Base-by-base conservation (phyloP, 2,797 vertebrate species). In the Xenops minutus region DNA sequence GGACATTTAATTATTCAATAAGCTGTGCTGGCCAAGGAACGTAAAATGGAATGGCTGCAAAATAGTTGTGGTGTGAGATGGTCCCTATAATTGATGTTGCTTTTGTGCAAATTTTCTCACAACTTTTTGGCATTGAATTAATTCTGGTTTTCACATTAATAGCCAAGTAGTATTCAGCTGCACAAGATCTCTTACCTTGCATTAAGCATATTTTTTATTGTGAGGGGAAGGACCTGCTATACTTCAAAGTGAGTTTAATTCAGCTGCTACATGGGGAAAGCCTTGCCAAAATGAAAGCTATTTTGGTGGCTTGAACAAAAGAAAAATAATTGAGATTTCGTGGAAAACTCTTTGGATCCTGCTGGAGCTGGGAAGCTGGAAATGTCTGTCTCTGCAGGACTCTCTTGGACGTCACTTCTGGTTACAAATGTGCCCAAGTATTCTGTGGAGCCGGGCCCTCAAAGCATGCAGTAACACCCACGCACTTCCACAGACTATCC, bases 1-100 rank as follows among this genome's bases (percentile, higher is more conserved):
- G 69, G 73, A 59, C 84, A 21, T 81, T 95, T 91, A 93, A 87
- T 67, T 95, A 95, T 88, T 95, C 91, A 96, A 69, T 71, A 43
- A 93, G 30, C 48, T 89, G 32, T n/a, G 66, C 43, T 54, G 48
- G 36, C 86, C 71, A 92, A 87, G 39, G 83, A 72, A 77, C 71
- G 51, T 77, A 26, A 90, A 90, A 89, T 71, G 49, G 71, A 91
- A 94, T 91, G 80, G 82, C 32, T 79, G 24, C 61, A 73, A 94
- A 95, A 94, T 82, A 93, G 61, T 77, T 86, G 55, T 54, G 59
- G 55, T 71, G 58, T 86, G 54, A 92, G 34, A 63, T 1, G 2
- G 16, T 68, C 51, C 46, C 56, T 61, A n/a, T 79, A 87, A 77
- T 1, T 46, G 30, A 64, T 58, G 61, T 14, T 80, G 41, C 36